Conservation (phyloP, 1,140 invertebrate genomes). For the Hypothenemus hampei region DNA sequence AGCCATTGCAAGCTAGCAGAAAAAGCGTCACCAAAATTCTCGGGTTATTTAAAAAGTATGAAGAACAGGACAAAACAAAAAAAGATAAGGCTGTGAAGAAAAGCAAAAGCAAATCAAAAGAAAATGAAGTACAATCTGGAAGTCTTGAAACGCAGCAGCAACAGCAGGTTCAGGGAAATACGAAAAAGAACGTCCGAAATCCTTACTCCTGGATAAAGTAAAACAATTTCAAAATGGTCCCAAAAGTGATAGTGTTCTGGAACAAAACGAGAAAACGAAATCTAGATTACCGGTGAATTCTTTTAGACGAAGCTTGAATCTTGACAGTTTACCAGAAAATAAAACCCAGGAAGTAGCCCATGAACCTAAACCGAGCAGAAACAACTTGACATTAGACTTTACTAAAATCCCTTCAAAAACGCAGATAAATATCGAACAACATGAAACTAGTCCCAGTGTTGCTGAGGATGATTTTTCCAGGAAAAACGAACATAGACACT, state of each 20-base stretch:
- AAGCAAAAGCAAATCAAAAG: slow-evolving; percentile 21
- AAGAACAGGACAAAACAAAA: slow-evolving; percentile 49
- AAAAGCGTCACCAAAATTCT: slow-evolving; percentile 63
- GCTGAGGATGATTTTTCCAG: not conserved
- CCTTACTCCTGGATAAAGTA: slow-evolving; percentile 33
- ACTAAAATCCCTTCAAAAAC: slow-evolving; percentile 54
- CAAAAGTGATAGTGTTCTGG: slow-evolving; percentile 26
- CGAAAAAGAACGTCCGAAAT: slow-evolving; percentile 34
- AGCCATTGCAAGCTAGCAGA: slow-evolving; percentile 45
- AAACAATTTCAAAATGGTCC: slow-evolving; percentile 30
- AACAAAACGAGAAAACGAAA: slow-evolving; percentile 32
- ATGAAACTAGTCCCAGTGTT: slow-evolving; percentile 5
- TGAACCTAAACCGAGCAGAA: slow-evolving; percentile 39
- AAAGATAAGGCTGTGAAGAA: slow-evolving; percentile 35
- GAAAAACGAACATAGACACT: slow-evolving; percentile 46
- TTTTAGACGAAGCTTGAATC: slow-evolving; percentile 39
- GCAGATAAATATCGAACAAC: not conserved
- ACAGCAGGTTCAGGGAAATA: slow-evolving; percentile 11
- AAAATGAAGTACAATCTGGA: slow-evolving; percentile 8
- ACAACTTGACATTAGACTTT: slow-evolving; percentile 64
- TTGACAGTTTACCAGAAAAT: slow-evolving; percentile 34
- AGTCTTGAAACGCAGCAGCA: too few species aligned
- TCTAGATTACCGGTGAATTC: slow-evolving; percentile 41
- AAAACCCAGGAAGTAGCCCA: slow-evolving; percentile 8
- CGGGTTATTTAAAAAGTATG: slow-evolving; percentile 66